A percentile compares a stretch with the other conserved stretches of the same genome.
Evolutionary conservation across 2,113 vertebrate species (phyloP).

Genomic region (Myxocyprinus asiaticus): DNA sequence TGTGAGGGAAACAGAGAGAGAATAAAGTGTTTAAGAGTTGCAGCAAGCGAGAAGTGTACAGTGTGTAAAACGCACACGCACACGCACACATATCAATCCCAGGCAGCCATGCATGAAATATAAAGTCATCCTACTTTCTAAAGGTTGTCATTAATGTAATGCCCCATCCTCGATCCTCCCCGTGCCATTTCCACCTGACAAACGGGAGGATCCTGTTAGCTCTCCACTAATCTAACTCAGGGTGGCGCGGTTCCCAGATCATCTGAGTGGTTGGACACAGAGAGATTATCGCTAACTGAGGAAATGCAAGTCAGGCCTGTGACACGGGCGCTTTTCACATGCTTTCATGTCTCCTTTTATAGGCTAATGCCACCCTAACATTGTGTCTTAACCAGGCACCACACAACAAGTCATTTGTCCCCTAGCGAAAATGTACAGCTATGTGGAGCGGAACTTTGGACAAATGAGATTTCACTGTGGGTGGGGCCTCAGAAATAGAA

Average conservation of each 20-base stretch:
- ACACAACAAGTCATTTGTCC: too few species aligned
- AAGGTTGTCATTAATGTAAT: constrained; percentile 63
- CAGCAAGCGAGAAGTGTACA: not conserved
- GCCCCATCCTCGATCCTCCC: constrained; percentile 26
- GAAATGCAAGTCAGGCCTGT: constrained; percentile 9
- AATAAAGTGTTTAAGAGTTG: not conserved
- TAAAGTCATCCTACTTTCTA: constrained; percentile 47
- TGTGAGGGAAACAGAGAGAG: not conserved
- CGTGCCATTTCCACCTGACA: constrained; percentile 49
- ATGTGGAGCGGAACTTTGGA: too few species aligned
- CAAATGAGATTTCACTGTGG: too few species aligned
- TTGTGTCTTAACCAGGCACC: too few species aligned
- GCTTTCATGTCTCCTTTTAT: not conserved
- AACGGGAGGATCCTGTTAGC: constrained; percentile 65
- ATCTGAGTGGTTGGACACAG: constrained; percentile 30
- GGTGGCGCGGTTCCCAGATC: constrained; percentile 62
- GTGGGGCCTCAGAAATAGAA: too few species aligned
- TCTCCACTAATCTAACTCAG: constrained; percentile 68
- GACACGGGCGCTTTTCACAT: not conserved
- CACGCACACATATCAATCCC: not conserved
- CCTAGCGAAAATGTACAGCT: too few species aligned
- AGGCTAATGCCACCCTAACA: too few species aligned
- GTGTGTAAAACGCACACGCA: not conserved
- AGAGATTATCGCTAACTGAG: constrained; percentile 21
- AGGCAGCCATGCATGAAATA: constrained; percentile 48